Percentiles rank a stretch among this genome's conserved stretches.
These are phyloP conservation scores for Caradrina clavipalpis DNA, from an alignment of 2,888 invertebrate species.

Conservation along the genomic window DNA sequence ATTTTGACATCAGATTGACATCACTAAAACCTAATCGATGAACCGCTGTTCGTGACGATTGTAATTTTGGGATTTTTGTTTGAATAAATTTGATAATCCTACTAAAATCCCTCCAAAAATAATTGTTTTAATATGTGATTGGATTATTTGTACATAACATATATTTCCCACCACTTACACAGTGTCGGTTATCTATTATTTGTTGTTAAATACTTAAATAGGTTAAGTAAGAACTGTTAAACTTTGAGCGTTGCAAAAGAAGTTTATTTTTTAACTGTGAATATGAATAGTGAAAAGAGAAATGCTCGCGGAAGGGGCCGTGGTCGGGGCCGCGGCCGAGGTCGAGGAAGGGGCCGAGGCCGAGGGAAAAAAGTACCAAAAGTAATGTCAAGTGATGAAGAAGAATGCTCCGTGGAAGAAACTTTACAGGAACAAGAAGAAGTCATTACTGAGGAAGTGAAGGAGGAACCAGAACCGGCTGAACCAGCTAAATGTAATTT, in stretches of 20 bases:
- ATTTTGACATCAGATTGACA: conserved; percentile 7
- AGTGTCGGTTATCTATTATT: conserved; percentile 7
- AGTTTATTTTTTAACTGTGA: conserved; percentile 12
- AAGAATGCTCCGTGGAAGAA: conserved; percentile 89
- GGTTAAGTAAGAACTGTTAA: conserved; percentile 53
- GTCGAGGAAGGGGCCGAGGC: conserved; percentile 93
- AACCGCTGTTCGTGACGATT: conserved; percentile 57
- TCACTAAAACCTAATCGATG: conserved; percentile 57
- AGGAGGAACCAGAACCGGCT: conserved; percentile 85
- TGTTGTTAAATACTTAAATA: conserved; percentile 38
- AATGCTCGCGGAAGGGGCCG: conserved; percentile 94
- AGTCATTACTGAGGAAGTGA: conserved; percentile 80
- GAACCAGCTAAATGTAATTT: conserved; percentile 89
- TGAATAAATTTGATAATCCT: conserved; percentile 20
- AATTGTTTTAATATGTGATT: conserved; percentile 5
- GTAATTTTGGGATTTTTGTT: conserved; percentile 23
- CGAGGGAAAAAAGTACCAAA: conserved; percentile 94
- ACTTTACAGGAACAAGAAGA: conserved; percentile 90
- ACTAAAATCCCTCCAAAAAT: conserved; percentile 40
- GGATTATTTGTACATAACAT: neutral
- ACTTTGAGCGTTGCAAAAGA: conserved; percentile 47
- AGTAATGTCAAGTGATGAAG: conserved; percentile 92
- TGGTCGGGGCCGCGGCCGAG: conserved; percentile 95
- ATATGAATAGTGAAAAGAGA: conserved; percentile 90
- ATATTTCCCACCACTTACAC: neutral